Evolutionary conservation across 2,113 vertebrate species (phyloP).

Genomic region (Anseranas semipalmata): DNA sequence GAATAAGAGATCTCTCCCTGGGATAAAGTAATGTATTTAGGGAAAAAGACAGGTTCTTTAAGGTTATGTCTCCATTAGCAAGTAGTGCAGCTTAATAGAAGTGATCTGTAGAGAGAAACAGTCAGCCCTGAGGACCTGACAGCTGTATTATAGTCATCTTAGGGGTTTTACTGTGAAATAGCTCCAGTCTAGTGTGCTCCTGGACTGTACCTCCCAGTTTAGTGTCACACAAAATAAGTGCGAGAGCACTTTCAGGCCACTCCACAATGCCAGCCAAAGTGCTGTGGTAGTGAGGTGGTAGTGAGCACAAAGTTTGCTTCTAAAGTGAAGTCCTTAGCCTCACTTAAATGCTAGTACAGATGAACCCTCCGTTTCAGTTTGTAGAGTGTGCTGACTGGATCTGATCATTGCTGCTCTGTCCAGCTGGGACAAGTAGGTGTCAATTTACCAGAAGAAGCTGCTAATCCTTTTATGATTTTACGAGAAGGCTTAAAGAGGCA

Average conservation of each 20-base stretch:
- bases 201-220: not conserved
- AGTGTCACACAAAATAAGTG: not conserved
- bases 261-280: not conserved
- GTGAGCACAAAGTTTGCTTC: not conserved
- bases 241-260: not conserved
- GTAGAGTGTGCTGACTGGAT: not conserved
- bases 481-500: not conserved
- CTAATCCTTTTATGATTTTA: not conserved
- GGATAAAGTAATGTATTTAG: not conserved
- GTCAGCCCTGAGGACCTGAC: not conserved
- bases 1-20: not conserved
- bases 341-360: not conserved
- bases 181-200: not conserved
- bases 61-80: not conserved
- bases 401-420: not conserved
- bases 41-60: not conserved
- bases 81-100: not conserved
- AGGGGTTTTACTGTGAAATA: not conserved
- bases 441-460: not conserved
- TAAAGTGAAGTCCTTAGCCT: not conserved
- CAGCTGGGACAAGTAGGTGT: not conserved
- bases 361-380: not conserved
- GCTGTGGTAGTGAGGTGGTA: not conserved
- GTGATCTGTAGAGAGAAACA: not conserved
- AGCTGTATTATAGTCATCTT: not conserved